Base-by-base conservation (phyloP, 2,797 vertebrate genomes). In the Mormyrus proboscirostris region DNA sequence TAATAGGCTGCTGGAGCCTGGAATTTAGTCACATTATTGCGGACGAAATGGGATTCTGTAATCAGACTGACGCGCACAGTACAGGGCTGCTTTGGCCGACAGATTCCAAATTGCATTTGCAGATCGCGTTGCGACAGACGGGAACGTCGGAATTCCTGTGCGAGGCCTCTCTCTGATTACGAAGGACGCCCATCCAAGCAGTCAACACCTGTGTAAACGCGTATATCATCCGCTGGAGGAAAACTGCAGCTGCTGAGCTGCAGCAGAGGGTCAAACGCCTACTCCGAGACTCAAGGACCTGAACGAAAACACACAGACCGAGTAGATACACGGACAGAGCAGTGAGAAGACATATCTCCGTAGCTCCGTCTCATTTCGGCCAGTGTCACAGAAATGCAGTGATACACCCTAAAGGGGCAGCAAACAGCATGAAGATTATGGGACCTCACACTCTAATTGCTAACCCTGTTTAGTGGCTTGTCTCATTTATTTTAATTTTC, bases 31-130 rank as follows among this genome's bases (percentile, higher is more conserved):
- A 90, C 38, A 76, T 92, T 83, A 90, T 33, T 88, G 88, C 62
- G 86, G 90, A 89, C 14, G 41, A 84, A 90, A 90, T 88, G 83
- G 57, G 91, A 92, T 90, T 91, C 88, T 91, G 76, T 91, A 92
- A 92, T 90, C 88, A 86, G 85, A 5, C 50, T 25, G 82, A 89
- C 62, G 87, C 89, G 50, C 38, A 44, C 22, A 90, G 76, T 41
- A 5, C 73, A 88, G 87, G 10, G 85, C 25, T 79, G 59, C 38
- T 59, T 62, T 25, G 1, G 55, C 12, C 29, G 50, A 55, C 29
- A 19, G n/a, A 38, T 83, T 90, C 38, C 53, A 69, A 88, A 90
- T 33, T 85, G 44, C 87, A 65, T 84, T 88, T 51, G 76, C 47
- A 50, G 44, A 49, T 57, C 10, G 19, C 33, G 44, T 33, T 41